Base-by-base conservation (phyloP, 2,113 vertebrate species). In the Pyxicephalus adspersus region DNA sequence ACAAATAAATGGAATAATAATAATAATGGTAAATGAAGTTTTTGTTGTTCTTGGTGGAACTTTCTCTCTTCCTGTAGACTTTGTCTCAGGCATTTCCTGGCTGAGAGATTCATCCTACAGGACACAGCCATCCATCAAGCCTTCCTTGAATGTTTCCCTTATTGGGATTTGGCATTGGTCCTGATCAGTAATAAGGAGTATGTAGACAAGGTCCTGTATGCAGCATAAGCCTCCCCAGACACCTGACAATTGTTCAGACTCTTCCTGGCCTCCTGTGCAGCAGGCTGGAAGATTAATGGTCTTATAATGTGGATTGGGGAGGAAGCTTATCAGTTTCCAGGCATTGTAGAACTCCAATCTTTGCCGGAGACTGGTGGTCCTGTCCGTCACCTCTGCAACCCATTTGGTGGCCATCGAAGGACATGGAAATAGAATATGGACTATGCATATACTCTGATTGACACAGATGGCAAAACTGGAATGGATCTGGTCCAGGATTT, bases 251-350 rank as follows among this genome's bases (percentile, higher is more conserved):
- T 58, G 57, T 58, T 45, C n/a, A 2, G 6, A 2, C 57, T 58
- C 16, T 31, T 15, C 26, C 8, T 26, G 2, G 26, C 18, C 23
- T 57, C 50, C 52, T n/a, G 38, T 13, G 38, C 38, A 28, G 50
- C 1, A 25, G 20, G 1, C 16, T 18, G 29, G 52, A 52, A 54
- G 75, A 77, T 54, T 51, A 64, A 77, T 52, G 60, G 29, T 64
- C 31, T 52, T 18, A 28, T 50, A 38, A 52, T 38, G 38, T 20
- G 74, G 17, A 19, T 23, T 34, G 2, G 2, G 50, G 20, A 51
- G 74, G 74, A 64, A 76, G 28, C 60, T 45, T 51, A 29, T 64
- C 75, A 64, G 23, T 38, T 77, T 77, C 75, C 75, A 65, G 75
- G 58, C 64, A 64, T 77, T 77, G 60, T 77, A 20, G 15, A 16